phyloP scores from a whole-genome alignment of 2,113 vertebrate species.

The Daphoenositta chrysoptera region DNA sequence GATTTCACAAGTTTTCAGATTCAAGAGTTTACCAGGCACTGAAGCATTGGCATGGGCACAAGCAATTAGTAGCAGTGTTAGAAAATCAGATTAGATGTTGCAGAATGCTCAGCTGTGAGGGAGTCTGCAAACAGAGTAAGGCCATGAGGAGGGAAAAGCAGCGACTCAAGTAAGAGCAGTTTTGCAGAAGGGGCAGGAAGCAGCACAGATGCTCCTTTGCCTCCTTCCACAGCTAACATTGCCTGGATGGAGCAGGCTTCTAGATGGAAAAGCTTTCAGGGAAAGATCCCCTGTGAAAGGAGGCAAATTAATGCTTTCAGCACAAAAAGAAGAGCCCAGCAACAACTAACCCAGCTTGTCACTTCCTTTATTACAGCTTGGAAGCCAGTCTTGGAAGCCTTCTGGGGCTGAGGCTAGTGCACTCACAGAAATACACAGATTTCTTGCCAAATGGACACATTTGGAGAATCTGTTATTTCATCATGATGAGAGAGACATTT shows the following conservation, averaged over 20 bases:
- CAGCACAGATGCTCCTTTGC: neutral
- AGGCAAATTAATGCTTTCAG: neutral
- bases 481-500: neutral
- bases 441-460: constrained; percentile 37
- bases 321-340: neutral
- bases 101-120: neutral
- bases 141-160: neutral
- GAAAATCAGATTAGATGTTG: neutral
- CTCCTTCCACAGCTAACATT: neutral
- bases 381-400: accelerated
- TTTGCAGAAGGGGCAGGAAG: neutral
- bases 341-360: neutral
- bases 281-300: neutral
- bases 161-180: neutral
- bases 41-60: neutral
- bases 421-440: neutral
- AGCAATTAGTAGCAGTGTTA: neutral
- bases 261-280: neutral
- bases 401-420: neutral
- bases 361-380: constrained; percentile 4
- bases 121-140: neutral
- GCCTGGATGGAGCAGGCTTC: neutral
- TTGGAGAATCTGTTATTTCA: constrained; percentile 28
- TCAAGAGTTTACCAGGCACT: neutral
- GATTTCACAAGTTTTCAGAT: neutral